These are phyloP conservation scores for Lochmaea crataegi DNA, from an alignment of 2,888 invertebrate genomes.

Conservation along the genomic window DNA sequence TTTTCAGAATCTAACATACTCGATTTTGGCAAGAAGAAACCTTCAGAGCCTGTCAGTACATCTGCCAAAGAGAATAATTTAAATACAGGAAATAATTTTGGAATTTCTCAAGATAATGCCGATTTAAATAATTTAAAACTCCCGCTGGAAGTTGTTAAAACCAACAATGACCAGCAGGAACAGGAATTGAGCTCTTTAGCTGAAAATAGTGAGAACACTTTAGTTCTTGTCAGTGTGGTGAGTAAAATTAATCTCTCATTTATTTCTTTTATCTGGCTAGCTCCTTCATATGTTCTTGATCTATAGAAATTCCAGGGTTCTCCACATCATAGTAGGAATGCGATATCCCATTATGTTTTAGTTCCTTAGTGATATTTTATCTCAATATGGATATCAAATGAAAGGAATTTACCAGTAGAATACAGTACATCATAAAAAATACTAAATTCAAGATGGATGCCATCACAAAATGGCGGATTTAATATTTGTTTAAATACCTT, in stretches of 20 bases:
- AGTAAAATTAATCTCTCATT: conserved; percentile 22
- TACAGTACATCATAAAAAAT: too few relatives aligned
- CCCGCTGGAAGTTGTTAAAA: neutral
- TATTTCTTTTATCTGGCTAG: too few relatives aligned
- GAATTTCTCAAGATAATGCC: neutral
- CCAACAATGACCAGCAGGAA: neutral
- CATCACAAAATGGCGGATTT: too few relatives aligned
- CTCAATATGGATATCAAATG: too few relatives aligned
- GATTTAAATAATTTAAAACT: neutral
- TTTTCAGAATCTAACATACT: neutral
- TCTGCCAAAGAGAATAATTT: neutral
- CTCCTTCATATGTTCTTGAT: too few relatives aligned
- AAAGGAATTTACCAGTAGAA: too few relatives aligned
- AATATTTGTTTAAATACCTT: too few relatives aligned
- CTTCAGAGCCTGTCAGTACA: neutral
- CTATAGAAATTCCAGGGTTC: too few relatives aligned
- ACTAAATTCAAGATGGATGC: too few relatives aligned
- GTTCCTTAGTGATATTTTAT: too few relatives aligned
- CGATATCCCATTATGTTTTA: too few relatives aligned
- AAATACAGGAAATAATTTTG: neutral
- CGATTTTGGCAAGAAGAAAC: neutral
- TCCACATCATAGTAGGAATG: too few relatives aligned
- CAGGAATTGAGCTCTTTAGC: neutral
- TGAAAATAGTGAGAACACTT: conserved; percentile 25
- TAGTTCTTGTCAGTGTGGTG: conserved; percentile 39